Conservation (phyloP, 1,140 invertebrate genomes). For the Cherax quadricarinatus region DNA sequence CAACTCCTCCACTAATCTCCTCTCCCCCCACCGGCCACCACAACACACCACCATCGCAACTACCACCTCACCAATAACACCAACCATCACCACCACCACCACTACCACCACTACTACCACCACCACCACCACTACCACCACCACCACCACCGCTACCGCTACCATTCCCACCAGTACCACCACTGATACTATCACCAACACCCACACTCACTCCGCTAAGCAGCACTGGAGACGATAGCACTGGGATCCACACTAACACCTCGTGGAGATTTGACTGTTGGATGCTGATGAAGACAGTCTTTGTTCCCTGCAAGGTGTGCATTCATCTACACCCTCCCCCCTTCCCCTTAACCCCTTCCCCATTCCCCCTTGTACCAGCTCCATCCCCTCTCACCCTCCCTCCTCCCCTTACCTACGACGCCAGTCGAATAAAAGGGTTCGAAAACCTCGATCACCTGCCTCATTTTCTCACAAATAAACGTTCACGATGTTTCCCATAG, state of each 20-base stretch:
- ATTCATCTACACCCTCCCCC: slow-evolving; percentile 36
- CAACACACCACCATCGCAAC: neutral
- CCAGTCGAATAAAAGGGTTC: neutral
- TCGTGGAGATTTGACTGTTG: slow-evolving; percentile 36
- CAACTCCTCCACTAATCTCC: neutral
- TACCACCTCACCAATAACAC: neutral
- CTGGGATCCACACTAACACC: slow-evolving; percentile 15
- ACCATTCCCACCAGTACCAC: neutral
- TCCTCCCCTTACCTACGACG: neutral
- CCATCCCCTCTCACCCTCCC: neutral
- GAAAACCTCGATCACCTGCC: slow-evolving; percentile 36
- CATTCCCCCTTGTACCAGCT: neutral
- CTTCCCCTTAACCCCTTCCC: neutral
- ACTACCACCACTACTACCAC: neutral
- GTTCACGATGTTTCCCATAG: neutral
- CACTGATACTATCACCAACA: neutral
- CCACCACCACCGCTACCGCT: neutral
- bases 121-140: neutral
- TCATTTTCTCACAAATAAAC: slow-evolving; percentile 43
- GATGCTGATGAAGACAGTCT: slow-evolving; percentile 56
- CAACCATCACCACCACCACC: neutral
- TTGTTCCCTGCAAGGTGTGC: slow-evolving; percentile 58
- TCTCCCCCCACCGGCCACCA: neutral
- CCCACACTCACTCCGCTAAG: neutral
- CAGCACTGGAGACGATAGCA: neutral